Percentiles rank a stretch among this genome's conserved stretches.
Evolutionary conservation across 2,797 vertebrate genomes (phyloP).

Genomic region (Epinephelus awoara): DNA sequence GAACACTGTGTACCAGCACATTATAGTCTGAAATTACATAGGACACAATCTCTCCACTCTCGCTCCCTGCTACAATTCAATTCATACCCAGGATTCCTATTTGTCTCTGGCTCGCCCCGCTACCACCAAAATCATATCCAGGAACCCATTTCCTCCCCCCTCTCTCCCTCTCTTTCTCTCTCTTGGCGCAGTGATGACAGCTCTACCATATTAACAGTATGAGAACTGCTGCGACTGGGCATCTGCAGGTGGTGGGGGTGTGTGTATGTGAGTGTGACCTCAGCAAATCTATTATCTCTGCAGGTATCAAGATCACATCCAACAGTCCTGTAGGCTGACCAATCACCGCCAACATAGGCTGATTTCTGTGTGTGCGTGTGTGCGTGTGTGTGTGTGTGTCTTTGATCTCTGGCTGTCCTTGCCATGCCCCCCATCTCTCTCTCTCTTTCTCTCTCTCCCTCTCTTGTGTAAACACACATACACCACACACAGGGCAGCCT

Average conservation of each 20-base stretch:
- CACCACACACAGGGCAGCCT: constrained; percentile 56
- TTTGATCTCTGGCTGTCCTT: constrained; percentile 76
- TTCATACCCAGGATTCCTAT: constrained; percentile 52
- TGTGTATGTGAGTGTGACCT: constrained; percentile 52
- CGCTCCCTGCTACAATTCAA: constrained; percentile 43
- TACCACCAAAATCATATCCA: constrained; percentile 34
- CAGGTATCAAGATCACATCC: constrained; percentile 72
- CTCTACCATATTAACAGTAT: constrained; percentile 70
- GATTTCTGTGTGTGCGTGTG: constrained; percentile 16
- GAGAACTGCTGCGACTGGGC: constrained; percentile 48
- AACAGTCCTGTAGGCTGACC: constrained; percentile 57
- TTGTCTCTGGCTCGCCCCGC: constrained; percentile 40
- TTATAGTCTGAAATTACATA: constrained; percentile 68
- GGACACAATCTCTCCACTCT: constrained; percentile 43
- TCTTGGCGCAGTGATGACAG: constrained; percentile 63
- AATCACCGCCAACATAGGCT: constrained; percentile 55
- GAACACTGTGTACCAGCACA: constrained; percentile 64
- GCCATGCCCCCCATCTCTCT: constrained; percentile 36
- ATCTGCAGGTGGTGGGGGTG: constrained; percentile 45
- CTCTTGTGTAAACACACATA: constrained; percentile 62
- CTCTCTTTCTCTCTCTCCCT: constrained; percentile 24
- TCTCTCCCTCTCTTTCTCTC: not conserved
- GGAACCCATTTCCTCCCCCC: not conserved
- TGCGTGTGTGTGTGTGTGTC: constrained; percentile 22
- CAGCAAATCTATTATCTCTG: constrained; percentile 77